Percentiles rank a stretch among this genome's conserved stretches.
phyloP scores from a whole-genome alignment of 1,140 invertebrate genomes.

The Dendrolimus kikuchii region DNA sequence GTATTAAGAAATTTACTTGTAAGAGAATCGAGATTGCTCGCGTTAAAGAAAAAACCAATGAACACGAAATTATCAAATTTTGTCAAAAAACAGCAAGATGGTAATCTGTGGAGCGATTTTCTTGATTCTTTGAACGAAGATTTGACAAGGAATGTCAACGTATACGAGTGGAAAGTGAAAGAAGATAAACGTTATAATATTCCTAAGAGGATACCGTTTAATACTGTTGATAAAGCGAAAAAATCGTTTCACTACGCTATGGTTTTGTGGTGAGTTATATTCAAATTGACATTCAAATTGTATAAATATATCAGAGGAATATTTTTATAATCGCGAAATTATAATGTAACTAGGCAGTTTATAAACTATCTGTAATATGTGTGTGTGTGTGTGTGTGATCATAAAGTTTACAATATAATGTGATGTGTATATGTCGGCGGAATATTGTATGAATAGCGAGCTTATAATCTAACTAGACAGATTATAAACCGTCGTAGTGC shows the following conservation, averaged over 20 bases:
- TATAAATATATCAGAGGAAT: too few species aligned
- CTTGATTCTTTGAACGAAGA: slow-evolving; percentile 47
- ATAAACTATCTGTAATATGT: too few species aligned
- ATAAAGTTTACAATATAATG: too few species aligned
- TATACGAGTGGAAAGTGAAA: slow-evolving; percentile 21
- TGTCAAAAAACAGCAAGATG: slow-evolving; percentile 32
- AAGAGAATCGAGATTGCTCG: slow-evolving; percentile 39
- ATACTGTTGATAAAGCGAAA: slow-evolving; percentile 16
- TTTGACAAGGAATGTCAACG: slow-evolving; percentile 46
- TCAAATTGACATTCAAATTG: too few species aligned
- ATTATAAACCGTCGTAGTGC: too few species aligned
- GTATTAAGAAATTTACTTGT: slow-evolving; percentile 40
- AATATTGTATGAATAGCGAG: too few species aligned
- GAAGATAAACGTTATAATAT: slow-evolving; percentile 7
- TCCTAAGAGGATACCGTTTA: slow-evolving; percentile 8
- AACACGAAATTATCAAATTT: slow-evolving; percentile 54
- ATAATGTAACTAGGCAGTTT: too few species aligned
- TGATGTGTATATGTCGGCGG: too few species aligned
- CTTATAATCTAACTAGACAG: too few species aligned
- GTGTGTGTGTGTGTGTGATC: too few species aligned
- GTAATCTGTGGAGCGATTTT: slow-evolving; percentile 31
- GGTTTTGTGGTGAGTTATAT: slow-evolving; percentile 22
- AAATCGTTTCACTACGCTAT: slow-evolving; percentile 23
- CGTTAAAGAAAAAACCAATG: slow-evolving; percentile 41
- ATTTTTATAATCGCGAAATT: too few species aligned